Evolutionary conservation across 2,113 vertebrate genomes (phyloP), one percentile per base, ranked within the genome.

Genomic region (Phycodurus eques): DNA sequence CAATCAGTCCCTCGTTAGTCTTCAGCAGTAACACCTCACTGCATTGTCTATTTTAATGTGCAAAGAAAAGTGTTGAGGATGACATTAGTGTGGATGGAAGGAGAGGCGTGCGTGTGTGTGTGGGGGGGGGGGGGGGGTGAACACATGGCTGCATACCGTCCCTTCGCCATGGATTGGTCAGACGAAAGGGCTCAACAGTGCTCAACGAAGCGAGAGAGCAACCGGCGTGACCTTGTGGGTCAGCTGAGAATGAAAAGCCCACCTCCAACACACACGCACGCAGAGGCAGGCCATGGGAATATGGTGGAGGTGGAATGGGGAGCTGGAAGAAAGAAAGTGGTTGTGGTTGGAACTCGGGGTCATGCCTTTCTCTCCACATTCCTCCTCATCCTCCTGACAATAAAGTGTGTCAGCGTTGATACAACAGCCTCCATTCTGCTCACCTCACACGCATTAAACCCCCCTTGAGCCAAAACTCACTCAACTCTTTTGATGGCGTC

Each of bases 321-420:
- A 49, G 79, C 79, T 79, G 71, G 73, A 84, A 83, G 83, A 90
- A 88, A 85, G 87, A 82, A 83, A 83, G 83, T 39, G 67, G 71
- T 83, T 81, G 83, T 46, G 67, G 72, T 85, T 80, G 91, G 88
- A 90, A 91, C 88, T 79, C 43, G 51, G 83, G 92, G 89, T 90
- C 90, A 88, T 73, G 84, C 83, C 83, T 88, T 90, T 87, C 82
- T 81, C 75, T 6, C 60, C 89, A 89, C 89, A 92, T 93, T 92
- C 91, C 87, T 74, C 71, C 2, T 79, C 5, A n/a, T 81, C 67
- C 80, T 85, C 74, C 13, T 66, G 75, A 87, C 87, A 88, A 86
- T 80, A 67, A 87, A 77, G 71, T 12, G 82, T 80, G 79, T 83
- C 81, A 88, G 65, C 57, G 79, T 22, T 47, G 69, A 80, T 51